Evolutionary conservation across 1,140 invertebrate genomes (phyloP).

Genomic region (Polypedilum pembai): DNA sequence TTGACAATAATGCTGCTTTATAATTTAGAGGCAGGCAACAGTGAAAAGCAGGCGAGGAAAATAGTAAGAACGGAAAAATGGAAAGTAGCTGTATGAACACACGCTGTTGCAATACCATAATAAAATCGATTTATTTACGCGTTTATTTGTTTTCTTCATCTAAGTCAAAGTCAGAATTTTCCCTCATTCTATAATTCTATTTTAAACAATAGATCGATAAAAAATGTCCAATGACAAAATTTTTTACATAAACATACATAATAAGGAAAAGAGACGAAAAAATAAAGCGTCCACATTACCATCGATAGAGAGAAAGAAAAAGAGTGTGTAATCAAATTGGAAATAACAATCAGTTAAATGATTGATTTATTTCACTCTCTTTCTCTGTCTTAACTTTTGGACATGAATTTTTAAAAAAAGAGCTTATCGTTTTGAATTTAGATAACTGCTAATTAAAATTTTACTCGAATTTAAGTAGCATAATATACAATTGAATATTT

Average conservation of each 20-base stretch:
- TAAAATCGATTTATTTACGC: constrained; percentile 17
- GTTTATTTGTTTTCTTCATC: constrained; percentile 6
- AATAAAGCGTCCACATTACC: background rate
- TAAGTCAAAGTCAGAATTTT: background rate
- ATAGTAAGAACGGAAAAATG: background rate
- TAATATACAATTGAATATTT: no score
- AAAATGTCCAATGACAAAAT: constrained; percentile 9
- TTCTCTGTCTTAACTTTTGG: no score
- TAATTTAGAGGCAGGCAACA: no score
- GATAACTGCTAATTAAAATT: no score
- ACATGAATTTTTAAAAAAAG: no score
- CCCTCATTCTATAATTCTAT: constrained; percentile 20
- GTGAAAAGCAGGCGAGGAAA: background rate
- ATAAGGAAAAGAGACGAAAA: background rate
- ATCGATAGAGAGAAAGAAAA: no score
- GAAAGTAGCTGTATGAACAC: background rate
- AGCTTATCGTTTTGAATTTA: no score
- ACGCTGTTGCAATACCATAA: background rate
- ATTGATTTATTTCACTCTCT: no score
- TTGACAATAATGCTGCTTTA: no score
- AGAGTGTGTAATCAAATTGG: no score
- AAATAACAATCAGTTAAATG: no score
- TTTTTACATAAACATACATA: constrained; percentile 19
- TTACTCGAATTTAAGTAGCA: no score
- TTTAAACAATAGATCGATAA: constrained; percentile 22